Base-by-base conservation (phyloP, 2,888 invertebrate genomes). In the Watsonalla cultraria region DNA sequence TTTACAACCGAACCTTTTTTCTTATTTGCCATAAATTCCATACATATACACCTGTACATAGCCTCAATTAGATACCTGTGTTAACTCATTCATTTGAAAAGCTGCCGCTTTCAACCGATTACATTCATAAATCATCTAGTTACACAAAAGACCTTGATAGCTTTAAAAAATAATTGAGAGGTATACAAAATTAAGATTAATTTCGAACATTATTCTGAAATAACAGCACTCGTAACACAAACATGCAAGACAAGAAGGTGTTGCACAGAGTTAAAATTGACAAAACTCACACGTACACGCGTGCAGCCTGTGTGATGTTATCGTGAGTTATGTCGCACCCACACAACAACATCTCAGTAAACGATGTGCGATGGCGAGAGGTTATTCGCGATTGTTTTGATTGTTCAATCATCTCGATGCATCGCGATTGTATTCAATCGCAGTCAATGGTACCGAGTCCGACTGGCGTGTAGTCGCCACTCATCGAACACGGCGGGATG, bases 41-140 rank as follows among this genome's bases (percentile, higher is more conserved):
- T 53, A 2, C n/a, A 48, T 48, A 35, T 48, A 48, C 48, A 39
- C 13, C 37, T 37, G 37, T 51, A 51, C 65, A 60, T 56, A 65
- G 61, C 68, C 70, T 68, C 61, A 66, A 72, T 72, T 58, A 60
- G 58, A 71, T 71, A 58, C 70, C 70, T 67, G 63, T 59, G 61
- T 56, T 35, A 0, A 50, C 47, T 51, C 53, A 39, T 51, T 47
- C 47, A 51, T 51, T 45, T 53, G 52, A 51, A 55, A 57, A 62
- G 58, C 47, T 53, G 59, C 53, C 55, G 56, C 56, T 54, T 52
- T 46, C 50, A 56, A 53, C 52, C 56, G 55, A 58, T 42, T 42
- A 9, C 42, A 42, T 11, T 42, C 8, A 11, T 42, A 6, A 42
- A 37, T 37, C 37, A 37, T 7, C 37, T 5, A 37, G 37, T 42